Conservation (phyloP, 2,888 invertebrate species). For the Baronia brevicornis region DNA sequence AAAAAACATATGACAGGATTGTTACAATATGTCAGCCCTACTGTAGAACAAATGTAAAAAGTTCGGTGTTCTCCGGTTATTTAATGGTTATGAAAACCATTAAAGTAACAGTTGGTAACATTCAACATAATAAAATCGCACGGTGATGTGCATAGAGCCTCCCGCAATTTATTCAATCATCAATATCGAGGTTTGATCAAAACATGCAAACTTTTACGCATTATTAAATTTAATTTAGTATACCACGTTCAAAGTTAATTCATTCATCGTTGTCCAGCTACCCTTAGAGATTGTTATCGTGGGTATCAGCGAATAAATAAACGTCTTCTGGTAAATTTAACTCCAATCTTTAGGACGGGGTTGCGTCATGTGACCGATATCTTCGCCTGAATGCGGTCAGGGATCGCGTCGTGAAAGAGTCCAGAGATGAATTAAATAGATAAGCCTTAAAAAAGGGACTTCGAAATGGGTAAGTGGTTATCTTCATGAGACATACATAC, state of each 20-base stretch:
- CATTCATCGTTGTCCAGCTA: slow-evolving; percentile 39
- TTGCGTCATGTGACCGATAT: slow-evolving; percentile 69
- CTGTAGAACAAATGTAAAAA: slow-evolving; percentile 59
- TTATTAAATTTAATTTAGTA: slow-evolving; percentile 21
- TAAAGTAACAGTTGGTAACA: slow-evolving; percentile 47
- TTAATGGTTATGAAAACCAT: slow-evolving; percentile 61
- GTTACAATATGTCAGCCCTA: slow-evolving; percentile 51
- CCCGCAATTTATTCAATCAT: no score
- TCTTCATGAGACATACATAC: slow-evolving; percentile 19
- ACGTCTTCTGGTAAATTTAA: slow-evolving; percentile 74
- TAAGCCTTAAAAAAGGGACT: slow-evolving; percentile 59
- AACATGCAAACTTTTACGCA: no score
- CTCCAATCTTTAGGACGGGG: slow-evolving; percentile 56
- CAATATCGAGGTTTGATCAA: no score
- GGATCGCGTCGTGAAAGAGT: slow-evolving; percentile 63
- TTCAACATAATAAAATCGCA: slow-evolving; percentile 62
- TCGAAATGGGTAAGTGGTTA: slow-evolving; percentile 42
- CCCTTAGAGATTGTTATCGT: slow-evolving; percentile 54
- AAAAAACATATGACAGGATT: slow-evolving; percentile 49
- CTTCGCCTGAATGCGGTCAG: slow-evolving; percentile 63
- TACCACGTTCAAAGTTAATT: slow-evolving; percentile 27
- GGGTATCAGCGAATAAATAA: slow-evolving; percentile 63
- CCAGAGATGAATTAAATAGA: slow-evolving; percentile 72
- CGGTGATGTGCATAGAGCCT: slow-evolving; percentile 47
- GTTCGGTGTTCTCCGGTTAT: slow-evolving; percentile 46